Percentiles rank a stretch among this genome's conserved stretches.
Conservation (phyloP, 2,888 invertebrate genomes). For the Perizoma affinitatum region DNA sequence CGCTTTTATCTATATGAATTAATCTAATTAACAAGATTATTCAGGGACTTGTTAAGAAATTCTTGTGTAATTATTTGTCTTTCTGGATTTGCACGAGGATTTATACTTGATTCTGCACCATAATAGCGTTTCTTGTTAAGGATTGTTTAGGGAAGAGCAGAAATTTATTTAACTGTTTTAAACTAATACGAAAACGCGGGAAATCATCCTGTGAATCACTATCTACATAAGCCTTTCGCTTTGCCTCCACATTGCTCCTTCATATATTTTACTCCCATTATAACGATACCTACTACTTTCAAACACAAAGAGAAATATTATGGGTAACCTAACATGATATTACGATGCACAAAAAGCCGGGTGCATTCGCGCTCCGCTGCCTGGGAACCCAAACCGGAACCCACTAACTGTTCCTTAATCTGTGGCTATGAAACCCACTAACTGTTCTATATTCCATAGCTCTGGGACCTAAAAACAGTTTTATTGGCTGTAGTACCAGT, state of each 20-base stretch:
- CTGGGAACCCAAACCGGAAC: conserved; percentile 60
- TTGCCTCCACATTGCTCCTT: no score
- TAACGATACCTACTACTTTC: not conserved
- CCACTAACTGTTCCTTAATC: conserved; percentile 50
- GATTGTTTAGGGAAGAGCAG: no score
- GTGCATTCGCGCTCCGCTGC: conserved; percentile 61
- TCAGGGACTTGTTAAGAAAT: conserved; percentile 23
- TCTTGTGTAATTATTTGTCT: conserved; percentile 17
- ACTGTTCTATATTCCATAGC: conserved; percentile 2
- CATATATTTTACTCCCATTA: no score
- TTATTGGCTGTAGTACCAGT: no score
- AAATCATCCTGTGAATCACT: no score
- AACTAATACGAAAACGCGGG: no score
- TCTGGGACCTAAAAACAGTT: not conserved
- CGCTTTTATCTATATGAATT: conserved; percentile 31
- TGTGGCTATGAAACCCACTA: conserved; percentile 3
- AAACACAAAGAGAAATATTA: conserved; percentile 2
- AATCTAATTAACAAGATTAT: conserved; percentile 34
- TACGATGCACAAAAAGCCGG: conserved; percentile 33
- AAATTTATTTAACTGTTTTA: no score
- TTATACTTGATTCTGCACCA: no score
- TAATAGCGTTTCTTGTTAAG: no score
- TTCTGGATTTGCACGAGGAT: conserved; percentile 5
- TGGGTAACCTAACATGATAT: conserved; percentile 7
- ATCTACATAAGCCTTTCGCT: no score